Base-by-base conservation (phyloP, 2,113 vertebrate genomes). In the Thymallus thymallus region DNA sequence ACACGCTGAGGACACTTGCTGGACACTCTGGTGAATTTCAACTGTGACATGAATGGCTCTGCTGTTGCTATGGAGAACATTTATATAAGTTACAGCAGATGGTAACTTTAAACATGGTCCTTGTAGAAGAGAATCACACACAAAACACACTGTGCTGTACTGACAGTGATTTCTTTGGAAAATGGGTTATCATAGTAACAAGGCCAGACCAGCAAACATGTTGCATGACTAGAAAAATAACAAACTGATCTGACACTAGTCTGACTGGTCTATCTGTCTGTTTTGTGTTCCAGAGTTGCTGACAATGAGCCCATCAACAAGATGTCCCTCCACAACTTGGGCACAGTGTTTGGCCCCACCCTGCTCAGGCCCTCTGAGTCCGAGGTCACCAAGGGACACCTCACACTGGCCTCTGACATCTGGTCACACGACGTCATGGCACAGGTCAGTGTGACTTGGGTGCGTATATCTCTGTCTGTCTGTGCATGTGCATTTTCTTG, bases 381-480 rank as follows among this genome's bases (percentile, higher is more conserved):
- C 1, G 98, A 99, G 83, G 95, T 72, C 88, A 90, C 87, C 79
- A 99, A 99, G 91, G 90, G 80, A 46, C 94, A 97, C 79, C 93
- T 97, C 91, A 98, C 95, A 0, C 92, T 96, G 5, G 96, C 95
- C 22, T 97, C 97, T 0, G 98, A 99, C 91, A 99, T 98, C 92
- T 99, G 98, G 98, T 98, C 97, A 72, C 98, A 99, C 0, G 98
- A 99, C 13, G 97, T 99, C 85, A 99, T 99, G 97, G 97, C 96
- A 14, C 97, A 99, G 97, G 98, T 99, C 89, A 72, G 82, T 6
- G n/a, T 1, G 4, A 22, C 41, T 9, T 64, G 74, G 29, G 41
- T 63, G 68, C 62, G 55, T 61, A 56, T 30, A 7, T 74, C 46
- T 55, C 45, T 73, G 61, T 60, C 13, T 23, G 30, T 71, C 22